Evolutionary conservation across 2,888 invertebrate genomes (phyloP).

Genomic region (Hirtodrosophila confusa): DNA sequence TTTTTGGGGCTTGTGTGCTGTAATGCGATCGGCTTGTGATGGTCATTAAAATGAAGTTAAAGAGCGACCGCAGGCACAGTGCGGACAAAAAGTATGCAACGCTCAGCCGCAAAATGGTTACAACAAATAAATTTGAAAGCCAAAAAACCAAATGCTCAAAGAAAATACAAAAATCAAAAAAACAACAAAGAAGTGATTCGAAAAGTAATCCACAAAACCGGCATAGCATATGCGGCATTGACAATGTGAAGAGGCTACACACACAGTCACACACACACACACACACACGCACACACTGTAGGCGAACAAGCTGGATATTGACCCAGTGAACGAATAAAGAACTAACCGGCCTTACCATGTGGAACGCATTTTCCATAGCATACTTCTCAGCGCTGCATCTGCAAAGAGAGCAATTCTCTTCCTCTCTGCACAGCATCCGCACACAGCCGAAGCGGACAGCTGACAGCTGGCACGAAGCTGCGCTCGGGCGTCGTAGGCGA

Average conservation of each 20-base stretch:
- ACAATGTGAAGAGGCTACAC: slow-evolving; percentile 29
- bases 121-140: slow-evolving; percentile 33
- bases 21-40: slow-evolving; percentile 32
- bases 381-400: slow-evolving; percentile 58
- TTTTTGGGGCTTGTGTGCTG: neutral
- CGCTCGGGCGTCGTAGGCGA: slow-evolving; percentile 10
- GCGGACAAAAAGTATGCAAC: slow-evolving; percentile 36
- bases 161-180: slow-evolving; percentile 13
- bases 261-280: slow-evolving; percentile 9
- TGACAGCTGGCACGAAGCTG: slow-evolving; percentile 27
- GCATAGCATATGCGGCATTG: slow-evolving; percentile 57
- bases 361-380: slow-evolving; percentile 39
- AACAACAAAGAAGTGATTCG: slow-evolving; percentile 34
- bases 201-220: slow-evolving; percentile 70
- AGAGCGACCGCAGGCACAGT: slow-evolving; percentile 41
- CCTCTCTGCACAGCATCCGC: slow-evolving; percentile 56
- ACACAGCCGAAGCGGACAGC: slow-evolving; percentile 39
- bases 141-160: slow-evolving; percentile 28
- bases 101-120: slow-evolving; percentile 13
- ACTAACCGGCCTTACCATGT: slow-evolving; percentile 32
- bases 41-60: slow-evolving; percentile 42
- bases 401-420: slow-evolving; percentile 36
- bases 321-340: slow-evolving; percentile 80
- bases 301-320: slow-evolving; percentile 69
- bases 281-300: slow-evolving; percentile 11